A percentile compares a stretch with the other conserved stretches of the same genome.
phyloP scores from a whole-genome alignment of 2,888 invertebrate genomes.

The Cephus spinipes region DNA sequence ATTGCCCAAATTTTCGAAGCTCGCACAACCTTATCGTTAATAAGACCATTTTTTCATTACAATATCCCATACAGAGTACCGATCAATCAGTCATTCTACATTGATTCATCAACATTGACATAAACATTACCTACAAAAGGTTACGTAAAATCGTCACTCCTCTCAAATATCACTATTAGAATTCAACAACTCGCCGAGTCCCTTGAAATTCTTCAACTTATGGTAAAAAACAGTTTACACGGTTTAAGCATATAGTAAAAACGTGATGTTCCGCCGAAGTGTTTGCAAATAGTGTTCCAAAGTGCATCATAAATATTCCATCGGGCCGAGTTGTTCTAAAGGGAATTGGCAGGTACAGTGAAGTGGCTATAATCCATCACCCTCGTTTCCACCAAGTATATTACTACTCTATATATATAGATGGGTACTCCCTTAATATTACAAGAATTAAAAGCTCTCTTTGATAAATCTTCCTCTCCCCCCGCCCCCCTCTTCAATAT shows the following conservation, averaged over 20 bases:
- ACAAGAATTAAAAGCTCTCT: background rate
- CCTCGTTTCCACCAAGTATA: background rate
- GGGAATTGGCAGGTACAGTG: conserved; percentile 21
- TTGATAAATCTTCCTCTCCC: background rate
- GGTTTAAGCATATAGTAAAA: background rate
- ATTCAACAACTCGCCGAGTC: background rate
- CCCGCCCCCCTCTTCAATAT: background rate
- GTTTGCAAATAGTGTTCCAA: conserved; percentile 10
- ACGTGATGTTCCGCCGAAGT: background rate
- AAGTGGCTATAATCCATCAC: background rate
- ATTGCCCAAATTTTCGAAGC: background rate
- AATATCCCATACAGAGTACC: background rate
- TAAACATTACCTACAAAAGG: background rate
- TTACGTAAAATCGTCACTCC: background rate
- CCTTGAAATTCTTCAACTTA: background rate
- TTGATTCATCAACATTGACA: too few species aligned
- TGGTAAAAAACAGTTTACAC: background rate
- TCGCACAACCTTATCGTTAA: background rate
- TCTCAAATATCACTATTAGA: background rate
- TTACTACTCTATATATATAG: background rate
- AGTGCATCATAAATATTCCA: conserved; percentile 33
- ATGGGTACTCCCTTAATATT: background rate
- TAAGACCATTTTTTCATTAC: background rate
- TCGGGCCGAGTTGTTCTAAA: conserved; percentile 21
- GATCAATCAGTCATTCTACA: background rate